Evolutionary conservation across 2,113 vertebrate genomes (phyloP).

Genomic region (Dipodomys merriami): DNA sequence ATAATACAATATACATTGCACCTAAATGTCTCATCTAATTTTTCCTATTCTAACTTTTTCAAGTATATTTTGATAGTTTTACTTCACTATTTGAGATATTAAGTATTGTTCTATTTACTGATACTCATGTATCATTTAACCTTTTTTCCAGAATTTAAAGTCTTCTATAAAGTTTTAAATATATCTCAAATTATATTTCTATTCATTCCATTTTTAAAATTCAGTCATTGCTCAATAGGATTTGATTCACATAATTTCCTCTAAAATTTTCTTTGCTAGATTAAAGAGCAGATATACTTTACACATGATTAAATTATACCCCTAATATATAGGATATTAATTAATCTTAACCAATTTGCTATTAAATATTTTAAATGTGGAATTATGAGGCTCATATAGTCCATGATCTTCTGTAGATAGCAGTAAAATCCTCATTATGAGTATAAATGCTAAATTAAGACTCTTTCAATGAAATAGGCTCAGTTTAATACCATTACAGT

Average conservation of each 20-base stretch:
- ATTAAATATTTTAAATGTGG: background rate
- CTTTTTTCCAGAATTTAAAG: background rate
- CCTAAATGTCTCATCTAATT: no score
- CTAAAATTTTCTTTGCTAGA: constrained; percentile 16
- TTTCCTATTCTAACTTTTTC: no score
- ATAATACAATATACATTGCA: no score
- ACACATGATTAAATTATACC: background rate
- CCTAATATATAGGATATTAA: background rate
- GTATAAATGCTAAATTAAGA: background rate
- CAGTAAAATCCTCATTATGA: background rate
- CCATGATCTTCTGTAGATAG: background rate
- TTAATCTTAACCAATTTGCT: background rate
- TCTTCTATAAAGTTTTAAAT: background rate
- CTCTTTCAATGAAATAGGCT: background rate
- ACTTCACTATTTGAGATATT: no score
- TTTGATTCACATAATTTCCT: constrained; percentile 17
- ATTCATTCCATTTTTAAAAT: constrained; percentile 5
- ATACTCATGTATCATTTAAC: background rate
- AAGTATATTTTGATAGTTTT: no score
- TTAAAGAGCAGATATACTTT: background rate
- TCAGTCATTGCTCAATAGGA: background rate
- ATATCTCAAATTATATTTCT: background rate
- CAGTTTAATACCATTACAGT: background rate
- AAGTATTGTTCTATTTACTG: background rate
- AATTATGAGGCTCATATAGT: background rate